phyloP scores from a whole-genome alignment of 2,888 invertebrate species.

The Melinopterus prodromus region DNA sequence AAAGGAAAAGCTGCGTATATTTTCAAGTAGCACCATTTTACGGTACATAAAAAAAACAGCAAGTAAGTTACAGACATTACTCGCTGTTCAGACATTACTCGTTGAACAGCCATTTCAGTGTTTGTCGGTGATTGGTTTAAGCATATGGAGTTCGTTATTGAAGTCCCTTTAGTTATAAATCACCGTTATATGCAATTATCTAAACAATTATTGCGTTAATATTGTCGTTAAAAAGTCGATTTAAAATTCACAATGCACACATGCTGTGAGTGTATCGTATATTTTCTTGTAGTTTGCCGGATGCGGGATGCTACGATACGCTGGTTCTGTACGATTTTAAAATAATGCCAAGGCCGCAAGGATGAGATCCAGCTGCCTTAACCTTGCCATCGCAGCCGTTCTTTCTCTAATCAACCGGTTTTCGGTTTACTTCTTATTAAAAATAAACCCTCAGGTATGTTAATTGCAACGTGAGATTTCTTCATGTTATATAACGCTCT shows the following conservation, averaged over 20 bases:
- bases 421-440: neutral
- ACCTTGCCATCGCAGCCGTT: neutral
- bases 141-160: no score
- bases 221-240: neutral
- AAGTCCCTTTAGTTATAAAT: no score
- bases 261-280: neutral
- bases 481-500: neutral
- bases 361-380: neutral
- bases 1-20: no score
- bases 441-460: neutral
- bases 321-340: neutral
- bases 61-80: no score
- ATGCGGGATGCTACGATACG: neutral
- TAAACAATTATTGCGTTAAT: no score
- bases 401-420: neutral
- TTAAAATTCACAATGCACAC: neutral
- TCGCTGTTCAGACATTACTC: no score
- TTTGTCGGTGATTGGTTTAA: no score
- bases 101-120: no score
- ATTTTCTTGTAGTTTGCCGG: neutral
- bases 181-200: no score
- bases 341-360: neutral
- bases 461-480: neutral
- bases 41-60: no score
- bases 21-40: no score